Percentiles rank a stretch among this genome's conserved stretches.
These are phyloP conservation scores for Bombus impatiens DNA, from an alignment of 1,140 invertebrate genomes.

Conservation along the genomic window DNA sequence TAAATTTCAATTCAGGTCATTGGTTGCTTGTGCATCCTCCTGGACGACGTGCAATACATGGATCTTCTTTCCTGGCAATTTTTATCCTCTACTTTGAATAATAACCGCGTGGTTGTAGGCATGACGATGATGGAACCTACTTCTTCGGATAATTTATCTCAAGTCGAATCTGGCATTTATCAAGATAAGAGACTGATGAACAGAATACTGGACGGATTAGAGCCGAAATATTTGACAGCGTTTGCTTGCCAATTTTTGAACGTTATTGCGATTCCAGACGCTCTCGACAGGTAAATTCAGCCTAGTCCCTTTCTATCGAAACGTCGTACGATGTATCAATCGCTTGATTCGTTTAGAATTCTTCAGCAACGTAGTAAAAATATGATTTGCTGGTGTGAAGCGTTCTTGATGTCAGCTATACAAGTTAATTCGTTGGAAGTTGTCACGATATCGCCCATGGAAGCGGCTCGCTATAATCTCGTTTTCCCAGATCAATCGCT, in stretches of 20 bases:
- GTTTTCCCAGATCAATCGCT: conserved; percentile 43
- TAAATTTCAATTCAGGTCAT: conserved; percentile 21
- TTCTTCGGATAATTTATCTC: conserved; percentile 31
- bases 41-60: conserved; percentile 69
- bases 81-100: conserved; percentile 44
- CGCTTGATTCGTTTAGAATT: not conserved
- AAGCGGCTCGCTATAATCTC: conserved; percentile 6
- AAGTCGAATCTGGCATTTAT: conserved; percentile 42
- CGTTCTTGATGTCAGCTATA: conserved; percentile 44
- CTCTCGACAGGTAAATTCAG: conserved; percentile 81
- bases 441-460: conserved; percentile 8
- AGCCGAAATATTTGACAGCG: conserved; percentile 77
- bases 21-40: conserved; percentile 57
- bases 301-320: not conserved
- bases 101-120: conserved; percentile 52
- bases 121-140: conserved; percentile 53
- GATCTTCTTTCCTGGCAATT: conserved; percentile 70
- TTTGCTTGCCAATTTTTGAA: conserved; percentile 84
- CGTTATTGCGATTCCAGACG: conserved; percentile 82
- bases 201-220: conserved; percentile 55
- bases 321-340: not conserved
- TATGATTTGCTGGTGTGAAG: conserved; percentile 64
- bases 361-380: conserved; percentile 28
- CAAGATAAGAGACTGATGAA: conserved; percentile 60
- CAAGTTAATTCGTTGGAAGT: conserved; percentile 31